phyloP scores from a whole-genome alignment of 2,113 vertebrate genomes.

The Echinops telfairi region DNA sequence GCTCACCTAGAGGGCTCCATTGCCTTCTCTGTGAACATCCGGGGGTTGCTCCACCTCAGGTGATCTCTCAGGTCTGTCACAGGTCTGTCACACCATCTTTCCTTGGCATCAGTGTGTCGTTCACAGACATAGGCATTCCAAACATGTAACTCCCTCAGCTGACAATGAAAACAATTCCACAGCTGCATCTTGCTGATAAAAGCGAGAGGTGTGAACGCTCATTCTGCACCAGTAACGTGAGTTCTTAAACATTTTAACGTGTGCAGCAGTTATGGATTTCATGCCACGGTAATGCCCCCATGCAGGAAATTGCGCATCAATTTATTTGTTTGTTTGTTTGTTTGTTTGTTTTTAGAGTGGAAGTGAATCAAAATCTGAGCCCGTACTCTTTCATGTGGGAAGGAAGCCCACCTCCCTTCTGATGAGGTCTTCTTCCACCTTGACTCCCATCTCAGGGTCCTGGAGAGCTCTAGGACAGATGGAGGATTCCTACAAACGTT shows the following conservation, averaged over 20 bases:
- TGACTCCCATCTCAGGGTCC: neutral
- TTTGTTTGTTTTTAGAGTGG: constrained; percentile 46
- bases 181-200: constrained; percentile 43
- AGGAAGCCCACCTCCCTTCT: neutral
- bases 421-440: neutral
- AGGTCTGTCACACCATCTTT: neutral
- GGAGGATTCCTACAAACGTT: neutral
- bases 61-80: neutral
- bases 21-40: neutral
- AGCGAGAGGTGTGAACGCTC: constrained; percentile 44
- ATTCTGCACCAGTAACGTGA: constrained; percentile 37
- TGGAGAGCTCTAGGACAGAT: neutral
- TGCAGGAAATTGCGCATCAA: constrained; percentile 1
- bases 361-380: neutral
- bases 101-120: neutral
- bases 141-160: too few species aligned
- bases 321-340: too few species aligned
- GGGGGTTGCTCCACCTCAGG: neutral
- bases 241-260: constrained; percentile 60
- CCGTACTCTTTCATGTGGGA: neutral
- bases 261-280: constrained; percentile 60
- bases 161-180: neutral
- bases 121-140: neutral
- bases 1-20: neutral
- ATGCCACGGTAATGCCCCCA: neutral